phyloP scores from a whole-genome alignment of 2,113 vertebrate species.

The Oncorhynchus masou region DNA sequence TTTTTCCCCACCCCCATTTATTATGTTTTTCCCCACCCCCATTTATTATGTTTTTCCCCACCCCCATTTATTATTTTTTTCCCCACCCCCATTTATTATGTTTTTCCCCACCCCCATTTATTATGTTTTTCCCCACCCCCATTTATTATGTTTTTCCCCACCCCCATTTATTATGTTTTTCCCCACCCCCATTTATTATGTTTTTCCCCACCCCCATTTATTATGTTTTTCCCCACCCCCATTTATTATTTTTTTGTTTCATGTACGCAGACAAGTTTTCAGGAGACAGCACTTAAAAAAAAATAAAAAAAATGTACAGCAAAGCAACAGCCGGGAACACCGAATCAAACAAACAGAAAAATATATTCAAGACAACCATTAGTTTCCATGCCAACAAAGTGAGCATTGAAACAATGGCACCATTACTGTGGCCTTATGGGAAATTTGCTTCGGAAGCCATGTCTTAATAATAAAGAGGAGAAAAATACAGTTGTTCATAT shows the following conservation, averaged over 20 bases:
- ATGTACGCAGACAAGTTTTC: neutral
- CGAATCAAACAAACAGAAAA: constrained; percentile 28
- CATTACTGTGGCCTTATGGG: constrained; percentile 22
- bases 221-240: no score
- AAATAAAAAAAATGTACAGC: neutral
- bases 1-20: no score
- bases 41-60: no score
- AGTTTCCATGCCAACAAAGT: constrained; percentile 47
- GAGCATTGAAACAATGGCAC: constrained; percentile 46
- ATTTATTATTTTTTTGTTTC: no score
- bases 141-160: no score
- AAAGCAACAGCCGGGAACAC: constrained; percentile 8
- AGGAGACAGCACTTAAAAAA: neutral
- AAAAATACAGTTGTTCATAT: constrained; percentile 25
- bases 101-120: no score
- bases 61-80: no score
- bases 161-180: no score
- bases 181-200: neutral
- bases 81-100: no score
- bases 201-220: no score
- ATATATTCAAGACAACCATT: constrained; percentile 9
- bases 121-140: no score
- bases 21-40: no score
- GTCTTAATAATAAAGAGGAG: constrained; percentile 23
- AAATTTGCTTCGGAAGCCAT: constrained; percentile 33